phyloP scores from a whole-genome alignment of 2,888 invertebrate genomes.

The Sphinx pinastri region DNA sequence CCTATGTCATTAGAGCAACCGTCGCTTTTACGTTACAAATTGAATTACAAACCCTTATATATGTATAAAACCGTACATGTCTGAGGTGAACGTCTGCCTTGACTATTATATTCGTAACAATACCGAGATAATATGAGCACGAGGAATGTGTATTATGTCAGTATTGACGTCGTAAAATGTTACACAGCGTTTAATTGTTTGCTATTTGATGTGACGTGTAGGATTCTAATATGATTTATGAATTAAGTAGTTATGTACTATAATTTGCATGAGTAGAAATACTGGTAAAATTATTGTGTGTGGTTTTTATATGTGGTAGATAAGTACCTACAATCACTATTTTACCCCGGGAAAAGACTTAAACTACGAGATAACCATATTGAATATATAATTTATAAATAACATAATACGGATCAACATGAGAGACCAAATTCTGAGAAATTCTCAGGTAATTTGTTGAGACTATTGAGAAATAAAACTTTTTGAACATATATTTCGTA shows the following conservation, averaged over 20 bases:
- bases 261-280: too few species aligned
- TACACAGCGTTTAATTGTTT: constrained; percentile 9
- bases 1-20: not conserved
- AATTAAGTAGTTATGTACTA: not conserved
- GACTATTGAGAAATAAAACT: not conserved
- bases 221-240: not conserved
- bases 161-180: not conserved
- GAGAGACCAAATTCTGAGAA: not conserved
- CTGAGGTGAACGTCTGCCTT: constrained; percentile 4
- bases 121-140: not conserved
- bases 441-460: not conserved
- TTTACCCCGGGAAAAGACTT: too few species aligned
- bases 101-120: constrained; percentile 2
- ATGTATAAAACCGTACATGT: not conserved
- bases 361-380: too few species aligned
- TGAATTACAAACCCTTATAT: not conserved
- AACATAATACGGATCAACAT: too few species aligned
- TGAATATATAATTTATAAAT: too few species aligned
- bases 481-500: not conserved
- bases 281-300: too few species aligned
- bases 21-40: not conserved
- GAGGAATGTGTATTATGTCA: not conserved
- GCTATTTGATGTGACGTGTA: not conserved
- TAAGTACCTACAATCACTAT: too few species aligned
- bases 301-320: too few species aligned